Evolutionary conservation across 2,113 vertebrate genomes (phyloP).

Genomic region (Chiloscyllium plagiosum): DNA sequence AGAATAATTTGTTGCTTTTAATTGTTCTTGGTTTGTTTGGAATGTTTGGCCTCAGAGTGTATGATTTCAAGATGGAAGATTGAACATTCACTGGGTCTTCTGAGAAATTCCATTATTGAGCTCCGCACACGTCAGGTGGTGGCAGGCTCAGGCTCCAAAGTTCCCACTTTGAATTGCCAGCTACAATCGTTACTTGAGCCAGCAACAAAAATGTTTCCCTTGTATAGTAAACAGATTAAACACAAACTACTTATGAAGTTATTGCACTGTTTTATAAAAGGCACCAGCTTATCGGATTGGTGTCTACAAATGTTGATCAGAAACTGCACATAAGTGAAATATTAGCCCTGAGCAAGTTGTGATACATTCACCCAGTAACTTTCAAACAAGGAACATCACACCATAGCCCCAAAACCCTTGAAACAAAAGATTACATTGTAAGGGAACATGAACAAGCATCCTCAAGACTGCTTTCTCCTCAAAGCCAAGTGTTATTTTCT

Average conservation of each 20-base stretch:
- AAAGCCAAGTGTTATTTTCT: neutral
- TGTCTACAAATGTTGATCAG: constrained; percentile 25
- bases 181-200: neutral
- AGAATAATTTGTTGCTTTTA: neutral
- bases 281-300: constrained; percentile 1
- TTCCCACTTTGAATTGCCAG: neutral
- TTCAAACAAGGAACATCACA: neutral
- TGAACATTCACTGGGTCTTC: neutral
- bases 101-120: neutral
- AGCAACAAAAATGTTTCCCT: neutral
- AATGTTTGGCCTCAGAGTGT: too few species aligned
- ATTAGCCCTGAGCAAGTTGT: constrained; percentile 22
- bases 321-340: neutral
- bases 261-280: constrained; percentile 37
- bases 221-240: neutral
- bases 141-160: neutral
- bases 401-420: neutral
- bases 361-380: constrained; percentile 12
- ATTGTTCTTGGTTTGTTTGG: neutral
- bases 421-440: constrained; percentile 12
- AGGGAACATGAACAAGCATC: neutral
- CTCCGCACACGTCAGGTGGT: neutral
- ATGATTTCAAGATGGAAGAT: neutral
- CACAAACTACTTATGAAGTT: constrained; percentile 20
- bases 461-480: neutral